Evolutionary conservation across 1,140 invertebrate genomes (phyloP), one percentile per base, ranked within the genome.

Genomic region (Triops longicaudatus): DNA sequence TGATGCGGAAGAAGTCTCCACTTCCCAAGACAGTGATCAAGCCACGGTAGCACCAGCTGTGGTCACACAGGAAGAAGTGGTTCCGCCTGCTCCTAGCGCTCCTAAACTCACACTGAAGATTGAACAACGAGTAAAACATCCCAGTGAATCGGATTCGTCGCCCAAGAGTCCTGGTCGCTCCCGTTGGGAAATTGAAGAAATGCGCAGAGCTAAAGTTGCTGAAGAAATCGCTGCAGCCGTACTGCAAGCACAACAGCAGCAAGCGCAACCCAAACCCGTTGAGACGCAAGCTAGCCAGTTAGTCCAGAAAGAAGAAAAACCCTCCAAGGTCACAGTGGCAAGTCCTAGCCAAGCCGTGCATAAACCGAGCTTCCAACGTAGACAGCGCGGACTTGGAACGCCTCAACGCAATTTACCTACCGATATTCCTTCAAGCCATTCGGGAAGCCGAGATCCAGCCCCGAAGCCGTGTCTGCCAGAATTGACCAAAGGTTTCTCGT

Each of bases 141-240:
- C 41, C 37, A 28, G 37, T 41, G 44, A 44, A 43, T 44, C 74
- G 14, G 74, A 75, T 17, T 26, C 41, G 26, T 75, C 74, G 26
- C 74, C 37, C 37, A 63, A 63, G 50, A 75, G 74, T 43, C 72
- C 76, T 43, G 76, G 76, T 9, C 63, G 75, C 10, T 79, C 76
- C 3, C 78, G 76, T 10, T 76, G 78, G 75, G 72, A 79, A 44
- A 71, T 73, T 17, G 72, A 77, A 77, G 72, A 77, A 63, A 63
- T 63, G 50, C 50, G 50, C 22, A 63, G 50, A 9, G 50, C 50
- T 22, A 63, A 63, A 63, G 50, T 63, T 2, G 50, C 50, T 17
- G 50, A 63, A 17, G 50, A 63, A 63, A 63, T 63, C 14, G 50
- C 50, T 17, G 10, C 50, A 6, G 50, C 50, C 6, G 9, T 63